Evolutionary conservation across 30 jellyfish, hydroid and myxozoan genomes (phyloP), one percentile per base, ranked within the genome.

Genomic region (Sanderia malayensis): DNA sequence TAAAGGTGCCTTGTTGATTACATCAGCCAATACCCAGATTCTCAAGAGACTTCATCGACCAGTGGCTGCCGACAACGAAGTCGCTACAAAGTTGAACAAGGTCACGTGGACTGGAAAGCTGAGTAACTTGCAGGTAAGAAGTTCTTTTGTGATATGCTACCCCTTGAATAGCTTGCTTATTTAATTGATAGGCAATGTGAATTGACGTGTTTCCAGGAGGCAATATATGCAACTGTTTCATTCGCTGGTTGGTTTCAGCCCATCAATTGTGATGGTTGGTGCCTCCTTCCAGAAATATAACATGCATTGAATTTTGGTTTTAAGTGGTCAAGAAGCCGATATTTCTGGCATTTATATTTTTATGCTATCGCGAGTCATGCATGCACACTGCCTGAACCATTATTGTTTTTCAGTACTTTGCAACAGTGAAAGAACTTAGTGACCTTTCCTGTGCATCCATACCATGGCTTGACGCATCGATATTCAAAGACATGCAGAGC

Each of bases 81-180:
- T 79, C 31, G 77, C 80, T 21, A 32, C 68, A 31, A 92, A 92
- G 46, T 82, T 92, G 72, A 92, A 92, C 57, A 92, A 92, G 62
- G 98, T 92, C 41, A 92, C 93, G 33, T 92, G 98, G 98, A 67
- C 59, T 76, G 98, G 96, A 31, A 67, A 83, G 61, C 81, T 92
- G 25, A 55, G 82, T 19, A 92, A 80, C 61, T 64, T 92, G 9
- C 98, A 92, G 88, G 98, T 92, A 63, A 15, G 53, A 7, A 0
- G 0, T 9, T 24, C 0, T 71, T 31, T 31, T 30, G 13, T 17
- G 6, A 18, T 17, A 2, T 22, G 15, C 25, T 34, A 13, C n/a
- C n/a, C n/a, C n/a, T n/a, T n/a, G n/a, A n/a, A n/a, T n/a, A n/a
- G n/a, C n/a, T n/a, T n/a, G n/a, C n/a, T n/a, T n/a, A n/a, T n/a